A percentile compares a stretch with the other conserved stretches of the same genome.
Evolutionary conservation across 2,113 vertebrate genomes (phyloP).

Genomic region (human (Homo sapiens)): GRCh38 chr2:236306001-236306500

Average conservation of each 20-base stretch:
- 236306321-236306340: background rate
- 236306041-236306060: background rate
- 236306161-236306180: fast-evolving
- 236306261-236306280: background rate
- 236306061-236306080: background rate
- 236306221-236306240: background rate
- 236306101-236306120: background rate
- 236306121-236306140: background rate
- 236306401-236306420: background rate
- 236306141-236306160: fast-evolving
- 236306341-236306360: background rate
- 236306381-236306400: background rate
- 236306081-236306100: background rate
- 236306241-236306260: background rate
- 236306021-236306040: background rate
- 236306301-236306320: background rate
- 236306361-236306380: background rate
- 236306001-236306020: background rate
- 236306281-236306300: background rate
- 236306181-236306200: background rate
- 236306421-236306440: background rate
- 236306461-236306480: fast-evolving
- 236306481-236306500: fast-evolving
- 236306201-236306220: background rate
- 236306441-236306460: background rate